phyloP scores from a whole-genome alignment of 2,888 invertebrate species.

The Drosophila flavopinicola region DNA sequence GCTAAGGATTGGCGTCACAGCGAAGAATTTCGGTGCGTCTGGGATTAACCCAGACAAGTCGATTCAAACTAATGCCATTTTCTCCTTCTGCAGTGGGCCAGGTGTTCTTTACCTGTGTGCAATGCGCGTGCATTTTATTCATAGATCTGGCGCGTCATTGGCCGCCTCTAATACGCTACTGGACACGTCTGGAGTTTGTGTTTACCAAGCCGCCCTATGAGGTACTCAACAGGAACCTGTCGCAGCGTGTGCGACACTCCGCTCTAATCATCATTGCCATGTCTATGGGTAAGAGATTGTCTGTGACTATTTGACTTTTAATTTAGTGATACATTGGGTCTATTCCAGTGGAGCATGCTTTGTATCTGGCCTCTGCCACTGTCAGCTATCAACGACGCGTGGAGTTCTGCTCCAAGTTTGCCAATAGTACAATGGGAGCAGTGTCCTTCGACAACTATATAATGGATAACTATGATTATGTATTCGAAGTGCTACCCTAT shows the following conservation, averaged over 20 bases:
- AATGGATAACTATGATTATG: constrained; percentile 69
- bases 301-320: rapidly evolving
- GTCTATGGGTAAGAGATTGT: constrained; percentile 59
- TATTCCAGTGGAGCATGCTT: constrained; percentile 74
- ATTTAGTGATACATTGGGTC: background rate
- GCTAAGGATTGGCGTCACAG: constrained; percentile 73
- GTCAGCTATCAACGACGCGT: constrained; percentile 54
- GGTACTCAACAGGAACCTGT: constrained; percentile 61
- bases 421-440: constrained; percentile 56
- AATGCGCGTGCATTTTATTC: constrained; percentile 75
- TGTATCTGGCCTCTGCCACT: constrained; percentile 71
- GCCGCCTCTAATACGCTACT: constrained; percentile 80
- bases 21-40: constrained; percentile 82
- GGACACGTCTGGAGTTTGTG: constrained; percentile 79
- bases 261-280: constrained; percentile 70
- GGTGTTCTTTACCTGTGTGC: constrained; percentile 79
- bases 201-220: constrained; percentile 80
- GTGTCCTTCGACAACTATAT: constrained; percentile 65
- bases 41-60: too few species aligned
- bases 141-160: constrained; percentile 78
- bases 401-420: constrained; percentile 45
- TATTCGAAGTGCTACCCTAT: constrained; percentile 71
- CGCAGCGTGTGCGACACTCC: constrained; percentile 68
- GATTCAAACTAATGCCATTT: background rate
- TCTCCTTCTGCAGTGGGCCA: constrained; percentile 68